phyloP scores from a whole-genome alignment of 1,140 invertebrate species.

The Hestina assimilis region DNA sequence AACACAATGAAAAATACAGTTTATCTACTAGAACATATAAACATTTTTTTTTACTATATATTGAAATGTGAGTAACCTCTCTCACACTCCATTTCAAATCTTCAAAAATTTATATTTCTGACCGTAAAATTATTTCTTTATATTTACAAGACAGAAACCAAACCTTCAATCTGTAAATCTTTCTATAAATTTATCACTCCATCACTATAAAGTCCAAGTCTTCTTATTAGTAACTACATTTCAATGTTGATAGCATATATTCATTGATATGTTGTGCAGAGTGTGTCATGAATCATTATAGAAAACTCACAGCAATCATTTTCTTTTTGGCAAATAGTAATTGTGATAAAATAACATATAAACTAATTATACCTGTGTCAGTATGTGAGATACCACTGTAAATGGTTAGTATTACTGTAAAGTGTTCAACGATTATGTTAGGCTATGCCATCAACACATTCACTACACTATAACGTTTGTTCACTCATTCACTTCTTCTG shows the following conservation, averaged over 20 bases:
- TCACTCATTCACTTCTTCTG: conserved; percentile 18
- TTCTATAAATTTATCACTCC: conserved; percentile 14
- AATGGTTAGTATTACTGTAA: conserved; percentile 4
- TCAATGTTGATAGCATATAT: conserved; percentile 43
- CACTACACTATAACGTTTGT: conserved; percentile 33
- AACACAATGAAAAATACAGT: too few species aligned
- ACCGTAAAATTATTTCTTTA: too few species aligned
- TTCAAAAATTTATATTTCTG: too few species aligned
- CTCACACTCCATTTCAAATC: too few species aligned
- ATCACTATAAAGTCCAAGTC: conserved; percentile 34
- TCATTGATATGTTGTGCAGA: conserved; percentile 45
- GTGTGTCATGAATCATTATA: neutral
- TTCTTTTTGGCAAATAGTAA: conserved; percentile 6
- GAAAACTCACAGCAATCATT: conserved; percentile 7
- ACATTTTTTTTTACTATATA: neutral
- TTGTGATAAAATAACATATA: neutral
- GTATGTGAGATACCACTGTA: too few species aligned
- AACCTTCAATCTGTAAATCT: too few species aligned
- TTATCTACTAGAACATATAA: too few species aligned
- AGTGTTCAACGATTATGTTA: conserved; percentile 2
- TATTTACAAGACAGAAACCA: neutral
- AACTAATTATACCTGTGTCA: too few species aligned
- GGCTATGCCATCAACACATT: conserved; percentile 43
- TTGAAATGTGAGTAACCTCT: neutral
- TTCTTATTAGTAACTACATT: conserved; percentile 40